Base-by-base conservation (phyloP, 2,113 vertebrate genomes). In the Ageneiosus marmoratus region DNA sequence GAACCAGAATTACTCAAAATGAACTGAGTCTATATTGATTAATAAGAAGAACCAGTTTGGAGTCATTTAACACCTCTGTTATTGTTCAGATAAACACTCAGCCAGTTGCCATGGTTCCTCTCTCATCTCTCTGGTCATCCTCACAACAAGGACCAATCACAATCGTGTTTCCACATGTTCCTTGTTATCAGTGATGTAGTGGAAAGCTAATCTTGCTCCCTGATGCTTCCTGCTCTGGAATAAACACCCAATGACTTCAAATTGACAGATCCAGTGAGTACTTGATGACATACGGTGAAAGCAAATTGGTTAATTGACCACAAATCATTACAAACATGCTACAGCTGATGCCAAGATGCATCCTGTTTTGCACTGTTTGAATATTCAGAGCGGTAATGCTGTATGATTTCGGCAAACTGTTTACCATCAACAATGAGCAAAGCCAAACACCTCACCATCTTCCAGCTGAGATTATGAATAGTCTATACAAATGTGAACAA, bases 41-140 rank as follows among this genome's bases (percentile, higher is more conserved):
- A 46, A n/a, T 41, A 29, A 29, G 22, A 13, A 11, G 37, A 41
- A 56, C 9, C 50, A 18, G 65, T 27, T 24, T 27, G 2, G 41
- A 58, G 34, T 56, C n/a, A 27, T 37, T 72, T 56, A 46, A 72
- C n/a, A 72, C 50, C 37, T 50, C 51, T 3, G 24, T 11, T 29
- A 7, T 75, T 34, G 27, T 34, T 34, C 53, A 8, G n/a, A 27
- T 34, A 48, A 13, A 22, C 53, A 32, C 37, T 73, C 67, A 44
- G 53, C 22, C 69, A 1, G 80, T 73, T 73, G 51, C 69, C 37
- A 73, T 58, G 80, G 63, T 4, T 80, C 79, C 55, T 55, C 60
- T 55, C 29, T 51, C 11, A 29, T 55, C 48, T 55, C 50, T 29
- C 46, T 24, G 60, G 65, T 70, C 51, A 72, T 24, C 32, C 32